Base-by-base conservation (phyloP, 2,888 invertebrate genomes). In the Dasypogon diadema region DNA sequence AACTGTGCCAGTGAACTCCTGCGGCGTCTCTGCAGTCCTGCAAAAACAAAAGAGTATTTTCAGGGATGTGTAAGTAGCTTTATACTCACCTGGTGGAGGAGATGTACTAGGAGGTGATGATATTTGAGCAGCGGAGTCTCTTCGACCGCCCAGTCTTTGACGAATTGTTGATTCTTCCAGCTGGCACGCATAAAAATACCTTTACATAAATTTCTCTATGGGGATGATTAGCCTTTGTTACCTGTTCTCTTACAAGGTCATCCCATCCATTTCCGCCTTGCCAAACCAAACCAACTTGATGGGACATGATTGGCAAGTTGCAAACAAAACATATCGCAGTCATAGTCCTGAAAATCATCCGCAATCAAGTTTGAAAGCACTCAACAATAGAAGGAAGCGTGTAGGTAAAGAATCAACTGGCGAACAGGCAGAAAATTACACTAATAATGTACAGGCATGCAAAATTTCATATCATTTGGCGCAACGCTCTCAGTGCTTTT, bases 261-360 rank as follows among this genome's bases (percentile, higher is more conserved):
- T 96, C 96, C 94, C 96, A 96, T 81, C 96, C 96, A 87, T 96
- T 96, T 85, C 95, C 95, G 70, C 96, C 96, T 83, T 95, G 94
- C 96, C 96, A 96, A 85, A 95, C 93, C 87, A 96, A 88, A 63
- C 95, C 96, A 83, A 96, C 95, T 90, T 97, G 97, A 88, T 97
- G 96, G 80, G 94, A 95, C 86, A 96, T 90, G 85, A 97, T 96
- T 82, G 97, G 96, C 84, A 96, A 90, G 88, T 97, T 96, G 93
- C 97, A 97, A 82, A 97, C 96, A 89, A 97, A 97, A 89, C 97
- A 97, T 89, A 95, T 92, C 86, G 95, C 93, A 84, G 95, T 93
- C 95, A 95, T 95, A 85, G 93, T 95, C 92, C 95, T 95, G 91
- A 80, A 87, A 85, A 81, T 78, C 56, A 58, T 74, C 58, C 42